Base-by-base conservation (phyloP, 2,797 vertebrate species). In the Muscicapa comitata region DNA sequence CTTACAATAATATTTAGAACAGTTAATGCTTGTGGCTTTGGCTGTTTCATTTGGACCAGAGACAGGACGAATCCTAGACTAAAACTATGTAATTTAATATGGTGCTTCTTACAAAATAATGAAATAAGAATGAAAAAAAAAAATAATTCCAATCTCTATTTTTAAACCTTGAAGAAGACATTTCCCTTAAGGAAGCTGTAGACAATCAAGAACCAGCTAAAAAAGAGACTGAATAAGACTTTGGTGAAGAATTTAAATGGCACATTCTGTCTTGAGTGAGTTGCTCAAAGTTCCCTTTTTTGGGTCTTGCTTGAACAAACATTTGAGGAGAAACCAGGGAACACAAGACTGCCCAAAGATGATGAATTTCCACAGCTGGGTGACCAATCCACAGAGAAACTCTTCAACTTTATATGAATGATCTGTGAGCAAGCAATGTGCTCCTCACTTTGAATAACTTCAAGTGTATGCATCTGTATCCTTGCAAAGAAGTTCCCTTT, bases 1-100 rank as follows among this genome's bases (percentile, higher is more conserved):
- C 35, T 82, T 55, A 58, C 19, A 79, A 74, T 62, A 92, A 58
- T 42, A 80, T 75, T 75, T 84, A 79, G 40, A 78, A 85, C 29
- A 80, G 48, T 51, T 71, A 84, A 85, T 72, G 54, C n/a, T 91
- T 85, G 68, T n/a, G 65, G 67, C 70, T 91, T 90, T 45, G 76
- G 48, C 29, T 72, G 70, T 55, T 86, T 72, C 40, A 88, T 68
- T 77, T 63, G 38, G 25, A 84, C 19, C 33, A 67, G 38, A 61
- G 73, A 91, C 45, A 90, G 53, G 21, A 37, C 16, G 11, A 82
- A 42, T 86, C 72, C n/a, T 50, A 54, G 68, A 84, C 50, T 81
- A 71, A 94, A 95, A 89, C 17, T 2, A 10, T 2, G 6, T 73
- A 47, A 85, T 84, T 94, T 89, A 94, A 83, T 67, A 87, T 4